These are phyloP conservation scores for Merodon equestris DNA, from an alignment of 2,888 invertebrate species.

Conservation along the genomic window DNA sequence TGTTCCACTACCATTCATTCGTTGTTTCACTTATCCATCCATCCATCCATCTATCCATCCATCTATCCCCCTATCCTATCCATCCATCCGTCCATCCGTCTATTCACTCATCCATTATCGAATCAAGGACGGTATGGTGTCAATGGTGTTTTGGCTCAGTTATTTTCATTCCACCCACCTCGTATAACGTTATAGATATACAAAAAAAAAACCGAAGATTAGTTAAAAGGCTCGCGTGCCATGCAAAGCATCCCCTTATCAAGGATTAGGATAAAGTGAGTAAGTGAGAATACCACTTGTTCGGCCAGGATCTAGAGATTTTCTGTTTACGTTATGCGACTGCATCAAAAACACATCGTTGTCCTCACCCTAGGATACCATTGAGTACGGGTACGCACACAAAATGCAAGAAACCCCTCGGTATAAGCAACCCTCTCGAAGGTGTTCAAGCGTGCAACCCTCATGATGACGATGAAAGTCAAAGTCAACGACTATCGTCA, in stretches of 20 bases:
- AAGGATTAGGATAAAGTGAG: conserved; percentile 60
- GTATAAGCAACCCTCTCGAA: conserved; percentile 67
- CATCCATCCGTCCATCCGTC: conserved; percentile 48
- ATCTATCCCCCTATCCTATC: conserved; percentile 38
- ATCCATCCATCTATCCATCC: conserved; percentile 24
- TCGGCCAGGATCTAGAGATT: conserved; percentile 62
- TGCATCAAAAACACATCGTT: conserved; percentile 63
- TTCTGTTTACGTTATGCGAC: conserved; percentile 64
- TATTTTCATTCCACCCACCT: conserved; percentile 8
- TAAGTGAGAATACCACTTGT: conserved; percentile 67
- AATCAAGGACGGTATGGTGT: neutral
- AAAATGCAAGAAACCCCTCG: conserved; percentile 42
- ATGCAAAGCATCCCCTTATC: conserved; percentile 36
- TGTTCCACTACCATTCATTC: conserved; percentile 46
- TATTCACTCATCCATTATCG: conserved; percentile 62
- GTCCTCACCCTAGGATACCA: conserved; percentile 12
- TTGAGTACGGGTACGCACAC: conserved; percentile 19
- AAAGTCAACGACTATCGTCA: conserved; percentile 66
- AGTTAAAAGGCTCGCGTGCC: conserved; percentile 67
- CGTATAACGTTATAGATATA: no score
- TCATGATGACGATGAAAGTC: conserved; percentile 50
- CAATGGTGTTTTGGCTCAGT: neutral
- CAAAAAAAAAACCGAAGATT: conserved; percentile 57
- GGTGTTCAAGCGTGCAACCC: conserved; percentile 78
- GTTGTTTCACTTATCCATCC: conserved; percentile 60